These are phyloP conservation scores for Drosophila neotestacea DNA, from an alignment of 2,888 invertebrate genomes.

Conservation along the genomic window DNA sequence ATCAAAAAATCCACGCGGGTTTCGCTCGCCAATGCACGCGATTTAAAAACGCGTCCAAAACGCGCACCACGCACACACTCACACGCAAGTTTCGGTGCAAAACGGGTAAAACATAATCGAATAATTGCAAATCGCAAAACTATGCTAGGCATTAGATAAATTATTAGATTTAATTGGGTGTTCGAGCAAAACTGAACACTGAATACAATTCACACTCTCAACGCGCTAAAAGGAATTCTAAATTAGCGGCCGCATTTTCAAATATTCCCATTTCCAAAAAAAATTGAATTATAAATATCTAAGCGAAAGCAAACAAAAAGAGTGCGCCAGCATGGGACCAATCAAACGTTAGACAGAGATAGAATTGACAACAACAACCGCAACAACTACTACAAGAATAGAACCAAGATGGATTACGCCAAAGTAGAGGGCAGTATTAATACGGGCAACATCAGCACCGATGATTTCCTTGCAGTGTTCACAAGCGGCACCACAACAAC, in stretches of 20 bases:
- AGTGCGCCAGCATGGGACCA: conserved; percentile 71
- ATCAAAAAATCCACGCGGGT: conserved; percentile 29
- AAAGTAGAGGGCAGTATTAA: conserved; percentile 81
- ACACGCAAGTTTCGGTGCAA: conserved; percentile 83
- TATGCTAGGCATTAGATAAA: conserved; percentile 70
- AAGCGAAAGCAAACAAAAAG: conserved; percentile 6
- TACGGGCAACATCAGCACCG: conserved; percentile 85
- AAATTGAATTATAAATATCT: conserved; percentile 61
- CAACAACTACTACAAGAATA: not conserved
- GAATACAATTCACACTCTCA: conserved; percentile 17
- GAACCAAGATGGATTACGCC: conserved; percentile 80
- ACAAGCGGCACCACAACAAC: conserved; percentile 69
- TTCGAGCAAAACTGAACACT: conserved; percentile 24
- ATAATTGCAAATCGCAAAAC: conserved; percentile 58
- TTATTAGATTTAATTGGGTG: conserved; percentile 67
- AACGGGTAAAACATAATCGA: conserved; percentile 76
- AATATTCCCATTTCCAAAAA: conserved; percentile 17
- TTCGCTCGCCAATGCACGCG: conserved; percentile 14
- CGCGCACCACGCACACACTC: conserved; percentile 18
- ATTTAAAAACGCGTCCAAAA: conserved; percentile 22
- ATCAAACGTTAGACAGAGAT: conserved; percentile 60
- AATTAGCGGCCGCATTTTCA: conserved; percentile 48
- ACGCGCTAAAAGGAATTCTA: conserved; percentile 33
- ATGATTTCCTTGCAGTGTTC: conserved; percentile 85
- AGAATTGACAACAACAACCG: conserved; percentile 32